These are phyloP conservation scores for Hyperopisus bebe DNA, from an alignment of 2,113 vertebrate species.

Conservation along the genomic window DNA sequence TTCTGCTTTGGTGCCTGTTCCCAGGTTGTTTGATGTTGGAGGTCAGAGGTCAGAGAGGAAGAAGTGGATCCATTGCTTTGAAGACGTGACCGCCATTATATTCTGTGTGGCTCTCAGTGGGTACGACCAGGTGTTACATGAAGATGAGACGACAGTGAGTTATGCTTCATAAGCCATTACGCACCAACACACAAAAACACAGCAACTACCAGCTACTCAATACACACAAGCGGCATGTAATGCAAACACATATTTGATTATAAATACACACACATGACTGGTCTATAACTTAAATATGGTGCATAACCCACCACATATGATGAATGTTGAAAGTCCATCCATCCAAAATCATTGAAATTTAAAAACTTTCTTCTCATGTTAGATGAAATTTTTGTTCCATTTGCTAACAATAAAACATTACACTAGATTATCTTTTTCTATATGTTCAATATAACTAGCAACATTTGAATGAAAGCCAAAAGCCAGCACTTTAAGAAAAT, in stretches of 20 bases:
- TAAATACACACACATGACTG: background rate
- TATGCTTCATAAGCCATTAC: background rate
- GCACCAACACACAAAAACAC: background rate
- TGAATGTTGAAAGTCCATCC: background rate
- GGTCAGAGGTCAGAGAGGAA: background rate
- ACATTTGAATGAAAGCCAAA: background rate
- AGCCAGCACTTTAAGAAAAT: background rate
- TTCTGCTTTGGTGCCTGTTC: background rate
- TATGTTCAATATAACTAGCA: background rate
- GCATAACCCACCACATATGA: background rate
- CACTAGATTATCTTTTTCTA: background rate
- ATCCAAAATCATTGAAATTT: background rate
- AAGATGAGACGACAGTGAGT: background rate
- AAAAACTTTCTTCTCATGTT: background rate
- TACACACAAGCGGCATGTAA: background rate
- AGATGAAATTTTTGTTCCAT: background rate
- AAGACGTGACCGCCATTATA: background rate
- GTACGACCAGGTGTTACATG: background rate
- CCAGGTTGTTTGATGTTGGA: background rate
- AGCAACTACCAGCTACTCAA: background rate
- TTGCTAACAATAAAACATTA: background rate
- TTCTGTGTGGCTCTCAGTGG: background rate
- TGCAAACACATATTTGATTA: background rate
- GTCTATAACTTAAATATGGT: background rate
- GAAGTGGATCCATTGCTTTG: conserved; percentile 1